Conservation (phyloP, 2,797 vertebrate species). For the Muscicapa comitata region DNA sequence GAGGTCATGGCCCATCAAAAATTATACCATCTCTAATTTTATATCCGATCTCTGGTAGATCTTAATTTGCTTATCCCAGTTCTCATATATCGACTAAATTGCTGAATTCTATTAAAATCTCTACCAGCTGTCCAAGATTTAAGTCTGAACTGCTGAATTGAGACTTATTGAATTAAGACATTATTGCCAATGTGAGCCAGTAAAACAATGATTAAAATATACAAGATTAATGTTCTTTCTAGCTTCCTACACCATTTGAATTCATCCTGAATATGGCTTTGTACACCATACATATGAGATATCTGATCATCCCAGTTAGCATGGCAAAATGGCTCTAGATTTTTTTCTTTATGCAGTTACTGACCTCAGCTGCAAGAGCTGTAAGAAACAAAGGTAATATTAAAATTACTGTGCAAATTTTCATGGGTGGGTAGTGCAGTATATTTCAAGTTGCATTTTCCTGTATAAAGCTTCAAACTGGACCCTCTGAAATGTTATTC, state of each 20-base stretch:
- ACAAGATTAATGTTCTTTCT: conserved; percentile 13
- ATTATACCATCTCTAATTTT: conserved; percentile 48
- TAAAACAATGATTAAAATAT: conserved; percentile 45
- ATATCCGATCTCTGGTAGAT: conserved; percentile 42
- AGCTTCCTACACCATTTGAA: neutral
- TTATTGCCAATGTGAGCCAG: conserved; percentile 10
- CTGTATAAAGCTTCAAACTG: neutral
- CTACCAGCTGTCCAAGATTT: conserved; percentile 49
- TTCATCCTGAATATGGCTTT: neutral
- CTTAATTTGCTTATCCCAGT: conserved; percentile 56
- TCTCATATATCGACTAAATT: conserved; percentile 34
- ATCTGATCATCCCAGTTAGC: neutral
- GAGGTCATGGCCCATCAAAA: conserved; percentile 59
- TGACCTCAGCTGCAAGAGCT: neutral
- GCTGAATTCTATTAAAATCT: conserved; percentile 60
- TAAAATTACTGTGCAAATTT: neutral
- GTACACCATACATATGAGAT: neutral
- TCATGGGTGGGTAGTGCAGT: neutral
- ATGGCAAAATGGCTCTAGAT: neutral
- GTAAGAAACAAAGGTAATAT: neutral
- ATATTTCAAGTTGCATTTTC: neutral
- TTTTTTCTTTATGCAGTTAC: neutral
- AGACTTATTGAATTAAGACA: conserved; percentile 41
- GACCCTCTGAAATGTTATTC: neutral
- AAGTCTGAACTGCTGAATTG: conserved; percentile 40